These are phyloP conservation scores for Pseudomugil tenellus DNA, from an alignment of 2,797 vertebrate species.

Conservation along the genomic window DNA sequence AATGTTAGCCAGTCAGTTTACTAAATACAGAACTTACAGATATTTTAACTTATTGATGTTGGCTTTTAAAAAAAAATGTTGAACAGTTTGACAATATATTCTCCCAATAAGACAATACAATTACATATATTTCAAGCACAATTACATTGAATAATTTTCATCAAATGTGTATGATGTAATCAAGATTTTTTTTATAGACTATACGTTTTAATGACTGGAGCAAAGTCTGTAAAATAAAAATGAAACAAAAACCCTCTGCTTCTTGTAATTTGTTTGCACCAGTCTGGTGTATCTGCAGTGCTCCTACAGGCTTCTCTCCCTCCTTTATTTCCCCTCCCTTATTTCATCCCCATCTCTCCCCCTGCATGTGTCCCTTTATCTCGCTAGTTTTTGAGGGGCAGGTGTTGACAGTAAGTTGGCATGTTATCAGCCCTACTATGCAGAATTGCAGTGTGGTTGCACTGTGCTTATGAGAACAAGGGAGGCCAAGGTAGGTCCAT, in stretches of 20 bases:
- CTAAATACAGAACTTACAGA: background rate
- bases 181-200: too few relatives aligned
- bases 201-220: background rate
- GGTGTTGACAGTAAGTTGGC: constrained; percentile 82
- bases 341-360: constrained; percentile 40
- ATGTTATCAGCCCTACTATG: constrained; percentile 69
- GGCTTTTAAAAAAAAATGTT: background rate
- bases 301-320: constrained; percentile 8
- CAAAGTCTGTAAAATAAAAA: background rate
- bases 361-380: constrained; percentile 66
- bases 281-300: constrained; percentile 17
- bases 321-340: constrained; percentile 23
- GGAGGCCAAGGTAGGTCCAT: constrained; percentile 78
- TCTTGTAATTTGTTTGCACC: constrained; percentile 14
- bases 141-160: background rate
- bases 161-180: background rate
- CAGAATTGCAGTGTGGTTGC: constrained; percentile 58
- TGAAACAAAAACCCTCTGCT: background rate
- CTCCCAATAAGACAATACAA: background rate
- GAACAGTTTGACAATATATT: background rate
- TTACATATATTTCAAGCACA: background rate
- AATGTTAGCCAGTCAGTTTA: background rate
- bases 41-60: background rate
- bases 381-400: constrained; percentile 67
- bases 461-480: constrained; percentile 65